Evolutionary conservation across 2,888 invertebrate species (phyloP), one percentile per base, ranked within the genome.

Genomic region (Campopleginae sp.): DNA sequence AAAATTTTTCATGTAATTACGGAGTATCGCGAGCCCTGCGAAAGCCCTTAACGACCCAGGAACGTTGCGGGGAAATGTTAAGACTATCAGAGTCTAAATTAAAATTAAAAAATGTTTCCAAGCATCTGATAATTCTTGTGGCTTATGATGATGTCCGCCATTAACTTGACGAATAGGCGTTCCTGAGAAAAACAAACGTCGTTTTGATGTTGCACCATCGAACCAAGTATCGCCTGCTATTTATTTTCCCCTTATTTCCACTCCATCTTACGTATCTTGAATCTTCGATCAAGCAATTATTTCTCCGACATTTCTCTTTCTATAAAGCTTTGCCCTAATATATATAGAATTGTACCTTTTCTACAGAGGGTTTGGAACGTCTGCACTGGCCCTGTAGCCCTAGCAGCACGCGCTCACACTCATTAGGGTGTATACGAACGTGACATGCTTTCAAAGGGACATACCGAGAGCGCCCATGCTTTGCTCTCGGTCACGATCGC

Each of bases 361-460:
- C 74, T 77, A 65, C 71, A 77, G 68, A 58, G 27, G 72, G 54
- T 72, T 79, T 71, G 76, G 74, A 81, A 31, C 71, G 75, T 63
- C 51, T 75, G 70, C 33, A 63, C 58, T 61, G 51, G 33, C 66
- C 77, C 74, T 27, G 33, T 27, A 8, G 74, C 77, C 75, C 76
- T 80, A 75, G 61, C 77, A 65, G 74, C 72, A 80, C 80, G 80
- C 66, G 76, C 80, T 82, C 76, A 77, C 82, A 82, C 87, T 88
- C 87, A 87, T 88, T 88, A 88, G 87, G 82, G 66, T 87, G 86
- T 86, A 86, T 87, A 85, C 82, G 85, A 61, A 87, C 87, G 87
- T 87, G 88, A 81, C 70, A 71, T 80, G 86, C 85, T 86, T 86
- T 87, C 86, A 85, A 88, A 87, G 87, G 85, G 86, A 83, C 51